A percentile compares a stretch with the other conserved stretches of the same genome.
Evolutionary conservation across 2,113 vertebrate species (phyloP).

Genomic region (Dipodomys spectabilis): DNA sequence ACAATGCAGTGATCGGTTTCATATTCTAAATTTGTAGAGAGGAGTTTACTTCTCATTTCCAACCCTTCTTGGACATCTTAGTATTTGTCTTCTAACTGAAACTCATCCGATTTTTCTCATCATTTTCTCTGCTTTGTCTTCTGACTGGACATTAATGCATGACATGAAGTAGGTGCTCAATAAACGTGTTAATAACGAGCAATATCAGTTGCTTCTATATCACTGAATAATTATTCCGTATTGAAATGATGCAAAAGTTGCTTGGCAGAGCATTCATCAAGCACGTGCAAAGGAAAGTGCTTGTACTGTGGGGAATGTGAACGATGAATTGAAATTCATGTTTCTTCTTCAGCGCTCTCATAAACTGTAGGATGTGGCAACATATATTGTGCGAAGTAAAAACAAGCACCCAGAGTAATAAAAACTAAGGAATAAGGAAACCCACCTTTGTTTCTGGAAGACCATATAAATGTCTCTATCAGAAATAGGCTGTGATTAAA

Average conservation of each 20-base stretch:
- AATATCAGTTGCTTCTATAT: background rate
- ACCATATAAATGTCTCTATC: background rate
- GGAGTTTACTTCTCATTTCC: background rate
- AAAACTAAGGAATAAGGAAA: background rate
- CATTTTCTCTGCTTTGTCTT: background rate
- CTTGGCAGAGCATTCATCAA: background rate
- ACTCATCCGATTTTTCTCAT: background rate
- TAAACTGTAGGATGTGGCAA: background rate
- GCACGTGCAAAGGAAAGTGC: background rate
- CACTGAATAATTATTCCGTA: background rate
- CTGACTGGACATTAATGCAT: background rate
- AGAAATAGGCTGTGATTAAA: background rate
- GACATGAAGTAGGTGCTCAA: background rate
- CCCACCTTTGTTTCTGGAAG: background rate
- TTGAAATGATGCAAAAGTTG: background rate
- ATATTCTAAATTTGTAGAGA: background rate
- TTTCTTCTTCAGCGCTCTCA: background rate
- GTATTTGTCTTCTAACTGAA: background rate
- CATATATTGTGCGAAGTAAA: background rate
- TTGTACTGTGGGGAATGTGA: background rate
- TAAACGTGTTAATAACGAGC: background rate
- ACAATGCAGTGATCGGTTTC: background rate
- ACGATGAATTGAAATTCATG: background rate
- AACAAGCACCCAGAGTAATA: background rate
- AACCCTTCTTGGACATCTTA: background rate